Evolutionary conservation across 2,113 vertebrate species (phyloP).

Genomic region (Pterocles gutturalis): DNA sequence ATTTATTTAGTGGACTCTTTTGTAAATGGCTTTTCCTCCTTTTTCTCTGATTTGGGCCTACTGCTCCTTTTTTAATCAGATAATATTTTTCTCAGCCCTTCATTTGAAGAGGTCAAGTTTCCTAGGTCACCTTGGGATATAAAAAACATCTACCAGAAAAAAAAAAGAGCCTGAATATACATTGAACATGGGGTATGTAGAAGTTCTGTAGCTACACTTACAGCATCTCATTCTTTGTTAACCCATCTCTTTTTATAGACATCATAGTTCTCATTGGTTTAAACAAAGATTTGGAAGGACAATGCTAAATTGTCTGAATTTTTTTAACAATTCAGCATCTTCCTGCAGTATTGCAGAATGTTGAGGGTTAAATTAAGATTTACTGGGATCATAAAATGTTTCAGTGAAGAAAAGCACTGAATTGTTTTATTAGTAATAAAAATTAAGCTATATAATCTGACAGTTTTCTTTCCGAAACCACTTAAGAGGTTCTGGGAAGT

Average conservation of each 20-base stretch:
- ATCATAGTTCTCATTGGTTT: not conserved
- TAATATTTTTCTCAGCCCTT: not conserved
- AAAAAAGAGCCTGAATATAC: not conserved
- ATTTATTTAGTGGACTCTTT: not conserved
- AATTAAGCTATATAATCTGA: not conserved
- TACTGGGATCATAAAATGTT: not conserved
- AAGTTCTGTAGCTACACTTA: not conserved
- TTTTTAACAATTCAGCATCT: not conserved
- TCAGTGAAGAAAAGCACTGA: not conserved
- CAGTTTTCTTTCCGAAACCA: not conserved
- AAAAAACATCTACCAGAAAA: not conserved
- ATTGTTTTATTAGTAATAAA: not conserved
- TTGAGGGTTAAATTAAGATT: not conserved
- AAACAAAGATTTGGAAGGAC: not conserved
- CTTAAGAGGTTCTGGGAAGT: not conserved
- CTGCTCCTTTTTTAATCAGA: not conserved
- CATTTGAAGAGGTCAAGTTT: constrained; percentile 34
- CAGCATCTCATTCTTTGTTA: not conserved
- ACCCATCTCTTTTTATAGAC: not conserved
- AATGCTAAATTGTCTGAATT: not conserved
- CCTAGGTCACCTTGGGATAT: constrained; percentile 37
- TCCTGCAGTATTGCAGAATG: not conserved
- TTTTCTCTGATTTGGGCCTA: not conserved
- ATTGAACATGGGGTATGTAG: not conserved
- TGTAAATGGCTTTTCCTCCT: not conserved